Evolutionary conservation across 2,888 invertebrate genomes (phyloP).

Genomic region (Aleiodes leptofemur): DNA sequence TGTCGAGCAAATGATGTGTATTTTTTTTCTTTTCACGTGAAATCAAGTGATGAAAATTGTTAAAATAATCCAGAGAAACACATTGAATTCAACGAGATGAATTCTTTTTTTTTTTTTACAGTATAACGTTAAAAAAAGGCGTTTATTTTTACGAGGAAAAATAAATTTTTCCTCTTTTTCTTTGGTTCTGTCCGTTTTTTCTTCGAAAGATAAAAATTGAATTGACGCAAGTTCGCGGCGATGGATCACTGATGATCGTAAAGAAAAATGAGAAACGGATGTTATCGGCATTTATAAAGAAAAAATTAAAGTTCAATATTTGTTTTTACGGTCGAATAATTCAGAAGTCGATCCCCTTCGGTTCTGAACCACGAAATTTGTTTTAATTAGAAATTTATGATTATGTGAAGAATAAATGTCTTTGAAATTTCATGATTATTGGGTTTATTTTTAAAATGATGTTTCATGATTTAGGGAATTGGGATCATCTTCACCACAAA

Average conservation of each 20-base stretch:
- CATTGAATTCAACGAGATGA: constrained; percentile 14
- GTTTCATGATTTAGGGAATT: constrained; percentile 12
- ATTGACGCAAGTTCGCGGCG: too few relatives aligned
- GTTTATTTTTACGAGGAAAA: too few relatives aligned
- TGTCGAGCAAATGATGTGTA: too few relatives aligned
- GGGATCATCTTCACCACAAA: too few relatives aligned
- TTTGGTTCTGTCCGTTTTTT: too few relatives aligned
- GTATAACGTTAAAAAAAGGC: too few relatives aligned
- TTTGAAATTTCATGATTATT: constrained; percentile 21
- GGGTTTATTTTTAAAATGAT: constrained; percentile 11
- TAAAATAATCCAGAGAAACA: constrained; percentile 31
- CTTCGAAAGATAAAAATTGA: too few relatives aligned
- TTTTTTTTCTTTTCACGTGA: too few relatives aligned
- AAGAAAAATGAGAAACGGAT: constrained; percentile 44
- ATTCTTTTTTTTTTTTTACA: too few relatives aligned
- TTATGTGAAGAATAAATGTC: constrained; percentile 35
- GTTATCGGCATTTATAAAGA: constrained; percentile 41
- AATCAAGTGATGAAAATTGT: too few relatives aligned
- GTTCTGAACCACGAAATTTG: constrained; percentile 49
- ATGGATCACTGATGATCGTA: constrained; percentile 9
- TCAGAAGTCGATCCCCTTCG: neutral
- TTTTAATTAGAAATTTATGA: constrained; percentile 53
- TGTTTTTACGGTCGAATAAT: constrained; percentile 3
- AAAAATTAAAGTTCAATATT: constrained; percentile 19
- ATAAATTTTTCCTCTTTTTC: too few relatives aligned